Conservation (phyloP, 2,797 vertebrate species). For the Crax fasciolata region DNA sequence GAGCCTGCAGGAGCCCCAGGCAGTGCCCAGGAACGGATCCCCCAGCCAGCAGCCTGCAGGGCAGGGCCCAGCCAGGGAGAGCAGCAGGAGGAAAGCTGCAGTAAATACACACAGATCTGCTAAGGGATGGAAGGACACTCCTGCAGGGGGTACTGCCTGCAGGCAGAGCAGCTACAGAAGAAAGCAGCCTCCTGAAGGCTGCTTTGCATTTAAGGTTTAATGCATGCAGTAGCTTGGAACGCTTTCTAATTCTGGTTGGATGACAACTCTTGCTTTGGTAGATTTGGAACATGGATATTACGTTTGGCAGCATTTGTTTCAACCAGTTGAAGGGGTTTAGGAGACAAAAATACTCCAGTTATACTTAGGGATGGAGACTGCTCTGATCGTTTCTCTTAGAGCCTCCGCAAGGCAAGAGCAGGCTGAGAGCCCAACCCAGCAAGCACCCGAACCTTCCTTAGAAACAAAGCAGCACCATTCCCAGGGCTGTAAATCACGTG, state of each 20-base stretch:
- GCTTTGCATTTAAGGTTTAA: background rate
- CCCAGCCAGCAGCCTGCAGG: background rate
- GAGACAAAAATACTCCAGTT: background rate
- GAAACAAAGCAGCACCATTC: background rate
- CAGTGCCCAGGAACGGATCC: background rate
- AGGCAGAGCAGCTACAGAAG: background rate
- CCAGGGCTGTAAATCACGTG: background rate
- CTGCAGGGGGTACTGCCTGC: rapidly evolving
- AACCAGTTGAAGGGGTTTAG: background rate
- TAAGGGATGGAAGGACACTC: rapidly evolving
- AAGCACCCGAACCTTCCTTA: background rate
- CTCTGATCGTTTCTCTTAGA: background rate
- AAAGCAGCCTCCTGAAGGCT: background rate
- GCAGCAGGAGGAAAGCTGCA: background rate
- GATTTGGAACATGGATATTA: background rate
- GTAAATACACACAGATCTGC: background rate
- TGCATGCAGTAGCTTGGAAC: background rate
- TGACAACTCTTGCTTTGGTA: background rate
- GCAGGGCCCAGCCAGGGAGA: background rate
- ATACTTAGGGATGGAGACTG: background rate
- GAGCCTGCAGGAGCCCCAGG: background rate
- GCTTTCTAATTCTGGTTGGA: background rate
- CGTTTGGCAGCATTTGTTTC: background rate
- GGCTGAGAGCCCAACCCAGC: background rate
- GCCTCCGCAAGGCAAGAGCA: background rate